Conservation (phyloP, 2,888 invertebrate genomes). For the Melinopterus prodromus region DNA sequence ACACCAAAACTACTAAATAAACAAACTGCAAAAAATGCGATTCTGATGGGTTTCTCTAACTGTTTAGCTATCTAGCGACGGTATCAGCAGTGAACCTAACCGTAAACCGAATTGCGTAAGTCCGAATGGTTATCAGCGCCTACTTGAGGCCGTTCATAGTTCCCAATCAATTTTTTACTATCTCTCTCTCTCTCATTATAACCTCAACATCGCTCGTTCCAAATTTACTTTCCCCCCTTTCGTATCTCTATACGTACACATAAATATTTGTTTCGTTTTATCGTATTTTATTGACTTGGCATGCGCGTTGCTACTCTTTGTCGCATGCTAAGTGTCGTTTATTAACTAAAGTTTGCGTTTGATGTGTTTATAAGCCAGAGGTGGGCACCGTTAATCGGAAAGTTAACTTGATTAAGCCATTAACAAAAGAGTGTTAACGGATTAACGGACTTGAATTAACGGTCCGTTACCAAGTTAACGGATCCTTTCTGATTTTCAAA, state of each 20-base stretch:
- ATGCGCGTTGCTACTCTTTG: neutral
- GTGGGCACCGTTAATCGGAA: neutral
- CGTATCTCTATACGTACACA: neutral
- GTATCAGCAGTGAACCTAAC: constrained; percentile 92
- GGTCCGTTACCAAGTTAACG: no score
- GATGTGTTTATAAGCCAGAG: neutral
- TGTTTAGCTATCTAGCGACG: constrained; percentile 87
- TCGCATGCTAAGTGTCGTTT: neutral
- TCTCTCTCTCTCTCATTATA: neutral
- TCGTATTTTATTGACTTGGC: neutral
- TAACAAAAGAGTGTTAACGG: no score
- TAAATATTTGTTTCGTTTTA: neutral
- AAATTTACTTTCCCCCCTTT: neutral
- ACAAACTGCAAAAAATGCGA: neutral
- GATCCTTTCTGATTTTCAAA: no score
- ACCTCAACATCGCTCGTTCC: neutral
- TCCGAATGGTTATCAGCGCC: constrained; percentile 54
- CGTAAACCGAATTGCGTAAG: constrained; percentile 93
- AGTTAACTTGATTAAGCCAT: no score
- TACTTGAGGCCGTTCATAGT: neutral
- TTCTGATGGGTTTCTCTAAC: constrained; percentile 30
- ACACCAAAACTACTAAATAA: neutral
- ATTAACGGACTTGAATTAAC: no score
- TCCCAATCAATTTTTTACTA: neutral
- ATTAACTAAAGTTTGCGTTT: neutral